Percentiles rank a stretch among this genome's conserved stretches.
Evolutionary conservation across 2,888 invertebrate species (phyloP).

Genomic region (Callimorpha dominula): DNA sequence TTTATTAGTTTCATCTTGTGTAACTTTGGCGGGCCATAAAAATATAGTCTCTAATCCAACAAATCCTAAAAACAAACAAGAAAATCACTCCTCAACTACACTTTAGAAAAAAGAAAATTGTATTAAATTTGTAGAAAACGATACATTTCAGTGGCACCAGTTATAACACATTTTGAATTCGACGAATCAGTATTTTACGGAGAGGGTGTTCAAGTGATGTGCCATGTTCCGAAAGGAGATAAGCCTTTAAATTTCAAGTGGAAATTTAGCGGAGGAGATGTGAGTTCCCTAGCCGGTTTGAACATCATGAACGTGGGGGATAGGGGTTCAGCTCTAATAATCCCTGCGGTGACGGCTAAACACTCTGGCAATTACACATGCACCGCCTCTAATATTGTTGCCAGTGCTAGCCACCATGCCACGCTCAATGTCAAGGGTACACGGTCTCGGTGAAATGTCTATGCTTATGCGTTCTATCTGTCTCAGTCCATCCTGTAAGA

Average conservation of each 20-base stretch:
- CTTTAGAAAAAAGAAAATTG: constrained; percentile 14
- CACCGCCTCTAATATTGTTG: constrained; percentile 88
- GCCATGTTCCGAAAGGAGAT: constrained; percentile 89
- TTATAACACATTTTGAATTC: constrained; percentile 88
- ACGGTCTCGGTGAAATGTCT: constrained; percentile 67
- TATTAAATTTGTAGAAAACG: constrained; percentile 35
- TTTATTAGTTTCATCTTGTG: constrained; percentile 53
- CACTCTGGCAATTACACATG: constrained; percentile 91
- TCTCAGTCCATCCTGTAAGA: constrained; percentile 43
- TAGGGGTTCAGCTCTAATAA: constrained; percentile 89
- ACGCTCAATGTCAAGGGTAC: constrained; percentile 89
- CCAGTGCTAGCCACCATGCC: constrained; percentile 87
- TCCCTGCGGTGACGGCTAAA: constrained; percentile 90
- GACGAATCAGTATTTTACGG: constrained; percentile 86
- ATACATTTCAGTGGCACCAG: constrained; percentile 86
- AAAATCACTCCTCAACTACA: constrained; percentile 17
- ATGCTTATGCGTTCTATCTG: constrained; percentile 68
- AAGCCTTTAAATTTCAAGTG: constrained; percentile 91
- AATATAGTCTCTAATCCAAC: constrained; percentile 20
- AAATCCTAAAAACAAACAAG: constrained; percentile 12
- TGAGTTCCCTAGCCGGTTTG: constrained; percentile 86
- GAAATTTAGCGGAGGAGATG: constrained; percentile 89
- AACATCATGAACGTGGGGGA: constrained; percentile 89
- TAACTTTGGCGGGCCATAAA: constrained; percentile 85
- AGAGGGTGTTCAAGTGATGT: constrained; percentile 87